Evolutionary conservation across 2,797 vertebrate genomes (phyloP).

Genomic region (Phataginus tetradactyla): DNA sequence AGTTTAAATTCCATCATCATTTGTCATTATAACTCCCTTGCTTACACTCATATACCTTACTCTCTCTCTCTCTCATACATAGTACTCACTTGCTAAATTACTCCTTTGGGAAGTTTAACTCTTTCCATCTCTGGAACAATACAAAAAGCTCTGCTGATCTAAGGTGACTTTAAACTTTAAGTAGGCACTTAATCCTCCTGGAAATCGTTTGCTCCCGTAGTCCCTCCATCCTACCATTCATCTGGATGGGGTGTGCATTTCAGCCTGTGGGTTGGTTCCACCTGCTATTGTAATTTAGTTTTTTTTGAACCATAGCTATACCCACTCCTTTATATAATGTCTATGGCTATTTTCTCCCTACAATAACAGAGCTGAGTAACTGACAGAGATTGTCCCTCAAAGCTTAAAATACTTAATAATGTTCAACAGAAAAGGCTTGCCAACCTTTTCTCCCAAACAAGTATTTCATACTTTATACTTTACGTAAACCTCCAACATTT

Average conservation of each 20-base stretch:
- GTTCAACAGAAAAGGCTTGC: neutral
- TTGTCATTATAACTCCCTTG: neutral
- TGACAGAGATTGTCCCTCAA: neutral
- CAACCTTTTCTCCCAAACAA: neutral
- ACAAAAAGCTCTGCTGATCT: neutral
- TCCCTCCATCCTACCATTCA: neutral
- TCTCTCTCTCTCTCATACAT: neutral
- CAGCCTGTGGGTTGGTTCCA: neutral
- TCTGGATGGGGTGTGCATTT: neutral
- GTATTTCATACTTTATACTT: neutral
- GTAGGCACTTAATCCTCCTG: neutral
- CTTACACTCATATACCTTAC: neutral
- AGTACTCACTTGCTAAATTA: neutral
- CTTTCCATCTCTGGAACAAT: neutral
- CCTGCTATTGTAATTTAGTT: neutral
- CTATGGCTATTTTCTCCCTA: neutral
- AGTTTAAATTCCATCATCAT: neutral
- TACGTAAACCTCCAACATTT: neutral
- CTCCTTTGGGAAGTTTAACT: neutral
- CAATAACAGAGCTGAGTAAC: neutral
- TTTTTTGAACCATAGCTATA: neutral
- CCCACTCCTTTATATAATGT: neutral
- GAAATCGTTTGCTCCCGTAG: neutral
- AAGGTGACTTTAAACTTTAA: neutral
- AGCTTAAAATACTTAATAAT: neutral